phyloP scores from a whole-genome alignment of 2,113 vertebrate genomes.

The Silurus glanis region DNA sequence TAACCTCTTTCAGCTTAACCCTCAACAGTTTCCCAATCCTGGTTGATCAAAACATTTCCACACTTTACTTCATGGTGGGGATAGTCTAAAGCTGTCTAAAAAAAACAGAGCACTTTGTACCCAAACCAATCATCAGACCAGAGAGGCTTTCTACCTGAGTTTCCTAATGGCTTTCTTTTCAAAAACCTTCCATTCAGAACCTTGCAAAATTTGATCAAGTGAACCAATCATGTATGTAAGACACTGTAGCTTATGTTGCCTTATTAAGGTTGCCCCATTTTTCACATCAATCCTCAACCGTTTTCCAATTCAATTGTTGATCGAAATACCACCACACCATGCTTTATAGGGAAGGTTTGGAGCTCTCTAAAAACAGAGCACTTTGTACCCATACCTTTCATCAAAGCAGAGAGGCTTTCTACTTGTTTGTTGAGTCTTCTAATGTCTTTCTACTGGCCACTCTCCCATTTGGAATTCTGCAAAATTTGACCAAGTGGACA shows the following conservation, averaged over 20 bases:
- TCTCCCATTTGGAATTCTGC: no score
- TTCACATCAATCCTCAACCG: no score
- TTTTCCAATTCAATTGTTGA: no score
- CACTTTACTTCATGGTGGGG: neutral
- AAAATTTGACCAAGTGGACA: no score
- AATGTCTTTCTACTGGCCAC: no score
- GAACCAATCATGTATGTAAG: neutral
- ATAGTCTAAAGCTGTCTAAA: neutral
- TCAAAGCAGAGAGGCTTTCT: no score
- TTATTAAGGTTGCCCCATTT: neutral
- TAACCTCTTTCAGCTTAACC: neutral
- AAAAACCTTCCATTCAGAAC: neutral
- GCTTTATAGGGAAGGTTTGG: no score
- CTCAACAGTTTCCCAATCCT: neutral
- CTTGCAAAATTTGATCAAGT: constrained; percentile 2
- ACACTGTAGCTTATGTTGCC: neutral
- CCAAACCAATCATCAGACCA: neutral
- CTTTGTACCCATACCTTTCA: no score
- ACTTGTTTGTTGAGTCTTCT: no score
- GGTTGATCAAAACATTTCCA: neutral
- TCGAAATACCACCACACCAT: no score
- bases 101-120: neutral
- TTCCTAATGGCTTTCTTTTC: constrained; percentile 6
- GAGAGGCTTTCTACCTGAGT: neutral
- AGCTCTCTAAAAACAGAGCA: no score